Evolutionary conservation across 2,888 invertebrate species (phyloP), one percentile per base, ranked within the genome.

Genomic region (Dasypogon diadema): DNA sequence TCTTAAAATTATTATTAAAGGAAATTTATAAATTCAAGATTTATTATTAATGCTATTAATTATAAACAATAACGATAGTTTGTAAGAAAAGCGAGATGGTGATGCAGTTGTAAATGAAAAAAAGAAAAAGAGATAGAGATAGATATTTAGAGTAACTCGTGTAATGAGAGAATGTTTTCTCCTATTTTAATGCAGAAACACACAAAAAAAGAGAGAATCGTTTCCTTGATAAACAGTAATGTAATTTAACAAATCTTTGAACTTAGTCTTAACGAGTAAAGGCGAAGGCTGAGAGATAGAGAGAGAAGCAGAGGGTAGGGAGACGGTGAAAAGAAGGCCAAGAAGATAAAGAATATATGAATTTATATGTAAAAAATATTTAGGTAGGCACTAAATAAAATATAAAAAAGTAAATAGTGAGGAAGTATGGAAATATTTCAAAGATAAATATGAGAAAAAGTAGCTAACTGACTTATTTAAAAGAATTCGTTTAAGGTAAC

Each of bases 1-100:
- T 60, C 60, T 60, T 60, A 34, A 60, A 60, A 60, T 60, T 60
- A 60, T 37, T 58, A 6, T 30, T 30, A 14, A 58, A 58, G 30
- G 8, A 60, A 42, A 42, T 30, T 58, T 58, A 18, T 58, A 26
- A 18, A 51, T 51, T 51, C 51, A 21, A 51, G 16, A n/a, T 51
- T 51, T 21, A 48, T 48, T 48, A 51, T 18, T 51, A 51, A 6
- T 42, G 6, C 6, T 42, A 42, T 42, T 51, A 16, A 51, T 16
- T 51, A 51, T 51, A 16, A 21, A 48, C 12, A 48, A 21, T 21
- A 51, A 51, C 21, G 21, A 18, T 51, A 51, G 14, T 51, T 16
- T 12, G 18, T 51, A 51, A 51, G 21, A 51, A 51, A 51, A 51
- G 51, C 51, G 21, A 51, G 18, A 51, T 21, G 18, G 51, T 51